phyloP scores from a whole-genome alignment of 2,113 vertebrate genomes.

The Anguilla rostrata region DNA sequence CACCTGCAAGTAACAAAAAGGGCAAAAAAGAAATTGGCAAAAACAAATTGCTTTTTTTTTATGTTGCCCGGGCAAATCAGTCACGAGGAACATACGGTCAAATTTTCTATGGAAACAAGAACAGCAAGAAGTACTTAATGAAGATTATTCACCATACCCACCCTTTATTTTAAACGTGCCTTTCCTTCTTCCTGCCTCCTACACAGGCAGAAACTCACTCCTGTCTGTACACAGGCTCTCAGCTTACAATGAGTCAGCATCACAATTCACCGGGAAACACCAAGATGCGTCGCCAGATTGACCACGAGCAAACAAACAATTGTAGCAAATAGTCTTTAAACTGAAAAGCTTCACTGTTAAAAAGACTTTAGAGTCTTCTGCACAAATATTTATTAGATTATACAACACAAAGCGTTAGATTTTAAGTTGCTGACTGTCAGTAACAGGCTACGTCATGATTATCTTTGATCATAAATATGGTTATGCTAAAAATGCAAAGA shows the following conservation, averaged over 20 bases:
- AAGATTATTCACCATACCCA: background rate
- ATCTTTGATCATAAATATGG: background rate
- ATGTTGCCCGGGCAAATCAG: background rate
- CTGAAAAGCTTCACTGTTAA: background rate
- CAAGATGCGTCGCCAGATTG: background rate
- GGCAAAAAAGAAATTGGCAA: too few relatives aligned
- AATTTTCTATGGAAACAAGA: background rate
- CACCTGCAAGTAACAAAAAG: too few relatives aligned
- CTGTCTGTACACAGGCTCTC: slow-evolving; percentile 13
- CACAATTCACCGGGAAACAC: slow-evolving; percentile 23
- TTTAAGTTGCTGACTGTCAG: background rate
- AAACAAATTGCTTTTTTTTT: too few relatives aligned
- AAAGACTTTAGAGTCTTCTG: background rate
- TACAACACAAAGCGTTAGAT: background rate
- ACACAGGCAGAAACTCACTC: slow-evolving; percentile 21
- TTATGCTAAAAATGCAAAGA: background rate
- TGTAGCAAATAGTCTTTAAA: background rate
- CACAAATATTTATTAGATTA: background rate
- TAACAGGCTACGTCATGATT: background rate
- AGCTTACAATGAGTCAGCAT: slow-evolving; percentile 31
- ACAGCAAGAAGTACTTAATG: background rate
- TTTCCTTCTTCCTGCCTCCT: background rate
- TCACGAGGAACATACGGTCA: background rate
- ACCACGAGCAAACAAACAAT: background rate
- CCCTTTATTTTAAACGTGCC: slow-evolving; percentile 2